These are phyloP conservation scores for Sinocyclocheilus rhinocerous DNA, from an alignment of 2,113 vertebrate species.

Conservation along the genomic window DNA sequence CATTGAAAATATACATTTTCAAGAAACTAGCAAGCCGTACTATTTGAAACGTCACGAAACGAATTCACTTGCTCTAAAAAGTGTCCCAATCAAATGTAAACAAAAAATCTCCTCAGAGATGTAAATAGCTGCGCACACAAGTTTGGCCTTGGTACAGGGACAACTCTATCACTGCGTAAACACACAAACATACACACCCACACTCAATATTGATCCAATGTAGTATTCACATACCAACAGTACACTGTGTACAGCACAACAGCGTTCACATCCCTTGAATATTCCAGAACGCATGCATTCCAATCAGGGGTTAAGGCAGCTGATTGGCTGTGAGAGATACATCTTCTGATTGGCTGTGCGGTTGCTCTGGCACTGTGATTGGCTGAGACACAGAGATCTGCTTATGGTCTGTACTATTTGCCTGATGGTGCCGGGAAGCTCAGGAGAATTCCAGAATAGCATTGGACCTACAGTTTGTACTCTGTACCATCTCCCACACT, in stretches of 20 bases:
- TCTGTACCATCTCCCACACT: not conserved
- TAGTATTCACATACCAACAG: not conserved
- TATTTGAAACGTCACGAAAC: no score
- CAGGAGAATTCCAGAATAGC: slow-evolving; percentile 5
- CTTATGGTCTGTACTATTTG: slow-evolving; percentile 43
- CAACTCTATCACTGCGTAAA: slow-evolving; percentile 5
- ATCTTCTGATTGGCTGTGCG: slow-evolving; percentile 4
- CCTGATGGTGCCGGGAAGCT: slow-evolving; percentile 29
- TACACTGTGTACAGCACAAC: slow-evolving; percentile 32
- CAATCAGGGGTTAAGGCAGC: not conserved
- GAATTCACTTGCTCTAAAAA: no score
- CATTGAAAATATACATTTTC: no score
- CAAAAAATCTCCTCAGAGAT: not conserved
- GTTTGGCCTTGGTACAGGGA: not conserved
- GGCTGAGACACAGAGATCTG: not conserved
- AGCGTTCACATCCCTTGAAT: not conserved
- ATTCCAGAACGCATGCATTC: not conserved
- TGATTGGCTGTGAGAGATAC: slow-evolving; percentile 34
- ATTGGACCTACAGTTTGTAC: not conserved
- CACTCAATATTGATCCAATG: not conserved
- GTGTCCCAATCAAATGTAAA: no score
- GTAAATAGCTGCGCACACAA: not conserved
- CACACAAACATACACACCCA: not conserved
- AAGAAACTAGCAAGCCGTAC: no score
- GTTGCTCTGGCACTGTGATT: not conserved